Percentiles rank a stretch among this genome's conserved stretches.
phyloP scores from a whole-genome alignment of 2,888 invertebrate genomes.

The Drosophila macrothrix region DNA sequence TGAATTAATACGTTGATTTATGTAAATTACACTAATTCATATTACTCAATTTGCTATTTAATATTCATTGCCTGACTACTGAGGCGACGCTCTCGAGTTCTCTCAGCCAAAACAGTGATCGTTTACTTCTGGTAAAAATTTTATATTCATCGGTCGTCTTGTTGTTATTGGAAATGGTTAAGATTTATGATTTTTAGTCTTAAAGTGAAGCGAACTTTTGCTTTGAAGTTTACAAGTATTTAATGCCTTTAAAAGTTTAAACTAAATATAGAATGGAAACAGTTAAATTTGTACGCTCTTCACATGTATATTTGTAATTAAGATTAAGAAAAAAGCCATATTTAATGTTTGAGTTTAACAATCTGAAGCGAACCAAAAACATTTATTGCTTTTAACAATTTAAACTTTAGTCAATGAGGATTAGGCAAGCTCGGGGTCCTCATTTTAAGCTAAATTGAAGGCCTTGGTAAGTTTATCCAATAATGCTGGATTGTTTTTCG shows the following conservation, averaged over 20 bases:
- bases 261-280: neutral
- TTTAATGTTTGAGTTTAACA: conserved; percentile 47
- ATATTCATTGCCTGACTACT: conserved; percentile 66
- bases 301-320: conserved; percentile 26
- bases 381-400: conserved; percentile 30
- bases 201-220: neutral
- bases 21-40: conserved; percentile 82
- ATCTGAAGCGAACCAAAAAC: conserved; percentile 46
- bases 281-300: conserved; percentile 24
- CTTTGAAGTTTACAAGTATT: neutral
- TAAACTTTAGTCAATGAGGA: conserved; percentile 1
- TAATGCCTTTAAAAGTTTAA: neutral
- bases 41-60: conserved; percentile 79
- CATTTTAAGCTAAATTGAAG: conserved; percentile 46
- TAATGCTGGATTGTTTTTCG: conserved; percentile 43
- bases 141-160: conserved; percentile 26
- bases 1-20: conserved; percentile 78
- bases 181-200: conserved; percentile 13
- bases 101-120: conserved; percentile 33
- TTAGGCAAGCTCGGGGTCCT: neutral
- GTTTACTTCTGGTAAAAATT: conserved; percentile 41
- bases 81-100: conserved; percentile 35
- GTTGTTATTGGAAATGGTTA: conserved; percentile 31
- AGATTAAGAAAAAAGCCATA: conserved; percentile 18
- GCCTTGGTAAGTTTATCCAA: conserved; percentile 61